A percentile compares a stretch with the other conserved stretches of the same genome.
Evolutionary conservation across 2,888 invertebrate genomes (phyloP).

Genomic region (Electrophaes corylata): DNA sequence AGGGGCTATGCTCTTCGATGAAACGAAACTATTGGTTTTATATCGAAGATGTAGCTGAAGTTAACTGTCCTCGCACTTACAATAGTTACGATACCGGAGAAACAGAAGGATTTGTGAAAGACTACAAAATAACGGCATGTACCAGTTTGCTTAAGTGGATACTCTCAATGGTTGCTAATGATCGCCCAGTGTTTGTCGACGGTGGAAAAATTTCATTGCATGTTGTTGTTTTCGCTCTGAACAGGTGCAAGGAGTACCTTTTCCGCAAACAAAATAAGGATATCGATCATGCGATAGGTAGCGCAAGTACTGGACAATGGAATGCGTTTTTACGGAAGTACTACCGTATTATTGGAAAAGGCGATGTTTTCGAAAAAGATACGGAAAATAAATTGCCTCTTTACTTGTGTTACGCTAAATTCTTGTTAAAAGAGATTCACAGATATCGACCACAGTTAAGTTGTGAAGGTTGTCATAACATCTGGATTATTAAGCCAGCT

Average conservation of each 20-base stretch:
- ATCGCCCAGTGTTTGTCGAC: slow-evolving; percentile 72
- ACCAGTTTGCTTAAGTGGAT: slow-evolving; percentile 88
- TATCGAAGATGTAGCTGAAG: slow-evolving; percentile 84
- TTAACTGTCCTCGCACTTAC: slow-evolving; percentile 90
- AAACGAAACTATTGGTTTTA: slow-evolving; percentile 87
- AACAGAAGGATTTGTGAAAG: slow-evolving; percentile 85
- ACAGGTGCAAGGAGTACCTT: slow-evolving; percentile 87
- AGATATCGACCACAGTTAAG: slow-evolving; percentile 85
- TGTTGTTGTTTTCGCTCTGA: slow-evolving; percentile 88
- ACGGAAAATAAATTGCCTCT: slow-evolving; percentile 61
- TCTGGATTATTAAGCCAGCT: slow-evolving; percentile 96
- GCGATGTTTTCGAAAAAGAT: slow-evolving; percentile 76
- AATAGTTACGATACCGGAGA: slow-evolving; percentile 84
- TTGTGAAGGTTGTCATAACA: slow-evolving; percentile 91
- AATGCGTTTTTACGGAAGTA: slow-evolving; percentile 87
- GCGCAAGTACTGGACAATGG: slow-evolving; percentile 85
- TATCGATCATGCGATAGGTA: slow-evolving; percentile 78
- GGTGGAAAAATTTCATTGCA: slow-evolving; percentile 82
- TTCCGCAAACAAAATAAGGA: slow-evolving; percentile 86
- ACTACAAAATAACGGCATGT: slow-evolving; percentile 92
- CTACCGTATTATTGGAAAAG: slow-evolving; percentile 85
- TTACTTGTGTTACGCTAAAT: slow-evolving; percentile 76
- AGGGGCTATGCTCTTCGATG: slow-evolving; percentile 80
- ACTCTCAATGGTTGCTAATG: slow-evolving; percentile 66
- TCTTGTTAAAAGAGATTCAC: slow-evolving; percentile 84